Conservation (phyloP, 2,888 invertebrate genomes). For the Theretra japonica region DNA sequence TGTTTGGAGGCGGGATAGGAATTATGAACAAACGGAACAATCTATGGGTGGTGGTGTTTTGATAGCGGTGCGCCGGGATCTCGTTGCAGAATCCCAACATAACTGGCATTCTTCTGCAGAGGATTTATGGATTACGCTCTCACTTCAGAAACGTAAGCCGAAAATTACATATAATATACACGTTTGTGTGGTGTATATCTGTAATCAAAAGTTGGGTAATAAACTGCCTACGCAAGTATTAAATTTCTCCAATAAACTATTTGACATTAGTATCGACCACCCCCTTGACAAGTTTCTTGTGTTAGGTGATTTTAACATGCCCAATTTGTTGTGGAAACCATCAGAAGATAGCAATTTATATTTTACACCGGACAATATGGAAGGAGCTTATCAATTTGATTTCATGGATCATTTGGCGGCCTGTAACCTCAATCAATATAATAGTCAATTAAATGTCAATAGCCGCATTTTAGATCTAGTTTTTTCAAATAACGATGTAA, state of each 20-base stretch:
- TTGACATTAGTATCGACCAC: not conserved
- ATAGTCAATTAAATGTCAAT: not conserved
- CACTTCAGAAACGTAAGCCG: not conserved
- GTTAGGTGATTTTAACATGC: not conserved
- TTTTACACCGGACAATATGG: too few relatives aligned
- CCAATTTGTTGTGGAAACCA: not conserved
- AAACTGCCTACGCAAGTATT: not conserved
- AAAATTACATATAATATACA: not conserved
- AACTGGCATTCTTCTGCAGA: too few relatives aligned
- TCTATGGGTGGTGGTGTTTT: too few relatives aligned
- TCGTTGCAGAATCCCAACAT: too few relatives aligned
- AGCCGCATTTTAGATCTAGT: too few relatives aligned
- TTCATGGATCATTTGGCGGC: not conserved
- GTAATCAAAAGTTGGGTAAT: not conserved
- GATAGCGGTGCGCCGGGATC: too few relatives aligned
- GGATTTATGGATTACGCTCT: slow-evolving; percentile 4
- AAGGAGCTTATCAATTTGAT: not conserved
- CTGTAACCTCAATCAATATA: not conserved
- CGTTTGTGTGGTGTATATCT: not conserved
- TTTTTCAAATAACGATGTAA: too few relatives aligned
- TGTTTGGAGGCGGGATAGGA: too few relatives aligned
- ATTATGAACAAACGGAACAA: too few relatives aligned
- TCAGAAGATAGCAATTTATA: not conserved
- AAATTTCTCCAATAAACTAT: not conserved
- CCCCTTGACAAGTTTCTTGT: slow-evolving; percentile 4